Percentiles rank a stretch among this genome's conserved stretches.
phyloP scores from a whole-genome alignment of 2,888 invertebrate genomes.

The Adela reaumurella region DNA sequence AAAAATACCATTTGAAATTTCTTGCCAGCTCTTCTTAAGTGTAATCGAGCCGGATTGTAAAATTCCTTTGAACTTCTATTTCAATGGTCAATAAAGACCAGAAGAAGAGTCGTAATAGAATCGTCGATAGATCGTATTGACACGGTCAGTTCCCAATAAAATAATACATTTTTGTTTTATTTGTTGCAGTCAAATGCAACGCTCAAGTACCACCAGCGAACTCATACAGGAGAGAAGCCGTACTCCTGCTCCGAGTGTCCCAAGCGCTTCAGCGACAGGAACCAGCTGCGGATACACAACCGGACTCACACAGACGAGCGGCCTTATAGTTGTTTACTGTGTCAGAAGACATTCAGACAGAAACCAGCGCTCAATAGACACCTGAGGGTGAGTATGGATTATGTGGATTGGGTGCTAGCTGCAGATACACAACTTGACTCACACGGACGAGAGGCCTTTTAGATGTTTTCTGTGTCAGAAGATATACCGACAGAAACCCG shows the following conservation, averaged over 20 bases:
- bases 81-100: no score
- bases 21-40: no score
- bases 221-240: constrained; percentile 36
- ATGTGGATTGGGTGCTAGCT: no score
- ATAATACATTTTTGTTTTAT: no score
- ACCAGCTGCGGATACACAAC: constrained; percentile 25
- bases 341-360: constrained; percentile 37
- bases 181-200: constrained; percentile 29
- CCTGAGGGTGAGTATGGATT: constrained; percentile 33
- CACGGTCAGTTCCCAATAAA: no score
- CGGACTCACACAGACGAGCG: constrained; percentile 33
- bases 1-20: no score
- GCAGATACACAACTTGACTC: constrained; percentile 23
- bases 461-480: constrained; percentile 29
- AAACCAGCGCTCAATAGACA: constrained; percentile 46
- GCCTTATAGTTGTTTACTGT: constrained; percentile 33
- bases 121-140: no score
- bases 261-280: constrained; percentile 24
- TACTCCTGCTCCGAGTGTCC: constrained; percentile 22
- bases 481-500: constrained; percentile 39
- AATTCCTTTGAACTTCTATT: no score
- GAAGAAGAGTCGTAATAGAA: no score
- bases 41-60: no score
- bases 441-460: constrained; percentile 38
- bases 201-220: constrained; percentile 31